Percentiles rank a stretch among this genome's conserved stretches.
phyloP scores from a whole-genome alignment of 2,888 invertebrate species.

The Agelastica alni region DNA sequence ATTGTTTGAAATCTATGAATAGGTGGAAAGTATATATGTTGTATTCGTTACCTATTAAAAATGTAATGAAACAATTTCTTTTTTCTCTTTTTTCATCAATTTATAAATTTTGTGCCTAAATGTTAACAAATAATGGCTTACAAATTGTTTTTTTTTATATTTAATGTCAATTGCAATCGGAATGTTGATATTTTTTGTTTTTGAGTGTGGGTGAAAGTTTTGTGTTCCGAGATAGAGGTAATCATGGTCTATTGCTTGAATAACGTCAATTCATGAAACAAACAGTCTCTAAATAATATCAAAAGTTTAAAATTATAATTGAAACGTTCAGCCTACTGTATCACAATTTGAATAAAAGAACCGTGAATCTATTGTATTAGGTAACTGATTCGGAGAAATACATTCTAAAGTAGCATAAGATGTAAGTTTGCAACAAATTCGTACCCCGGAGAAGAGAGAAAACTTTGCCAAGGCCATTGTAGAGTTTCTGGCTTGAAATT shows the following conservation, averaged over 20 bases:
- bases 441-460: background rate
- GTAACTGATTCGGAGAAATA: slow-evolving; percentile 5
- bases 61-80: too few species aligned
- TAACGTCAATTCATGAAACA: background rate
- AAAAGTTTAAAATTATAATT: background rate
- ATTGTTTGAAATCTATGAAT: too few species aligned
- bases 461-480: slow-evolving; percentile 12
- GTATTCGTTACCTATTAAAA: too few species aligned
- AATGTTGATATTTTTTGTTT: too few species aligned
- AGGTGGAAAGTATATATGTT: too few species aligned
- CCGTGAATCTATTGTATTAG: slow-evolving; percentile 3
- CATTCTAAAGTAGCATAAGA: background rate
- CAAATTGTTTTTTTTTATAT: too few species aligned
- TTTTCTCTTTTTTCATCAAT: too few species aligned
- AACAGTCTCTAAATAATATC: background rate
- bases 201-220: too few species aligned
- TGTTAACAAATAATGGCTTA: too few species aligned
- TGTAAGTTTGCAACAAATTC: slow-evolving; percentile 5
- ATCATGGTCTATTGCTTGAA: background rate
- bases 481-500: slow-evolving; percentile 15
- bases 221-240: too few species aligned
- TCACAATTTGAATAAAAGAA: slow-evolving; percentile 1
- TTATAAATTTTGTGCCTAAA: too few species aligned
- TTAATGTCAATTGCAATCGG: too few species aligned
- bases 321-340: background rate